Base-by-base conservation (phyloP, 2,888 invertebrate genomes). In the Aphidoletes aphidimyza region DNA sequence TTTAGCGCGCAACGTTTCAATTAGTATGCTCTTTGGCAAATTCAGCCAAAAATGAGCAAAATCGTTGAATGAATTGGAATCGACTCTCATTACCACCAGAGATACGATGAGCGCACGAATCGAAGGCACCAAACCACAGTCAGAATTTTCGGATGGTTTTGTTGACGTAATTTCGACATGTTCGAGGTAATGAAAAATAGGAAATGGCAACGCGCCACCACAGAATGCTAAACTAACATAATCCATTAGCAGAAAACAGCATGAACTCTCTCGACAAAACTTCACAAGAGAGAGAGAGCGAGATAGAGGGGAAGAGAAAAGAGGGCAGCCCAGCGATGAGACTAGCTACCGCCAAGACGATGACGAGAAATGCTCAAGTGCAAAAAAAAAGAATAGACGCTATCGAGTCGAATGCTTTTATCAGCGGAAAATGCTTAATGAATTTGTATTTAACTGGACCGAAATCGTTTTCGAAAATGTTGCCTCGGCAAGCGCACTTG, bases 401-500 rank as follows among this genome's bases (percentile, higher is more conserved):
- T 36, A 78, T 78, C 34, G 37, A 81, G 22, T 81, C 81, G 6
- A 37, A 81, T 37, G 81, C 37, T 81, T 81, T 81, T 37, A 81
- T 81, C 81, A 37, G 81, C 37, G 81, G 81, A 81, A 81, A 81
- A 37, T 81, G n/a, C 37, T 81, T 81, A 37, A 81, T 81, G 36
- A 81, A 81, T 81, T 81, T 81, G 37, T 81, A 81, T 81, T 81
- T 81, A 37, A 37, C 81, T 81, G 69, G 69, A 69, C 69, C 69
- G 14, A 14, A 69, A 5, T 11, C 26, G 54, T 22, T 6, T 17
- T 47, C 11, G 47, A 22, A 22, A 5, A 22, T 47, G 9, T 47
- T 9, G 47, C 17, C n/a, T 42, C 14, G 22, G 54, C 54, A 54
- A 54, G 22, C 2, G 14, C 5, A 30, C 17, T 42, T 6, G 42